A percentile compares a stretch with the other conserved stretches of the same genome.
phyloP scores from a whole-genome alignment of 2,113 vertebrate species.

The Tinamus guttatus region DNA sequence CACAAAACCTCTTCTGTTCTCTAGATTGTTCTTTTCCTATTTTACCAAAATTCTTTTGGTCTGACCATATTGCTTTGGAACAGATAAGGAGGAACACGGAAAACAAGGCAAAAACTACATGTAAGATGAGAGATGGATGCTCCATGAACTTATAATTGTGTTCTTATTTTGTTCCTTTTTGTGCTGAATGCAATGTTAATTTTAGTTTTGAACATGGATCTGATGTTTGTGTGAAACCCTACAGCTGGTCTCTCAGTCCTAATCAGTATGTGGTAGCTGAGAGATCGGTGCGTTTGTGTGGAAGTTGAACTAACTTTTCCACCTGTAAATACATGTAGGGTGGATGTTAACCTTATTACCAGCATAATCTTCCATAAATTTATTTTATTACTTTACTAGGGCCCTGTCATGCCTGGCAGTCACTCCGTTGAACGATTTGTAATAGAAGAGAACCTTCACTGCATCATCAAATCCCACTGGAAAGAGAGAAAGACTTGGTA shows the following conservation, averaged over 20 bases:
- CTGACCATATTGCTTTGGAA: not conserved
- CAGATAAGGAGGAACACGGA: not conserved
- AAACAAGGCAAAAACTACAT: not conserved
- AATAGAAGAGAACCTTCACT: conserved; percentile 97
- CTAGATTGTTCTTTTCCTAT: no score
- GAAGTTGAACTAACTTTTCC: not conserved
- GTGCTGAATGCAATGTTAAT: not conserved
- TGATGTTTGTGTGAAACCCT: not conserved
- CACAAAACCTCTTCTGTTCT: not conserved
- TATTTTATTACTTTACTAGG: conserved; percentile 73
- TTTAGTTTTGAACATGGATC: not conserved
- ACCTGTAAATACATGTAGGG: not conserved
- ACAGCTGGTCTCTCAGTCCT: not conserved
- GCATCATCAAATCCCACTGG: conserved; percentile 97
- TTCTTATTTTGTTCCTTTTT: not conserved
- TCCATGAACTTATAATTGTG: not conserved
- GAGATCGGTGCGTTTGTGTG: not conserved
- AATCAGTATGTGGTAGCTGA: not conserved
- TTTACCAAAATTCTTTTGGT: not conserved
- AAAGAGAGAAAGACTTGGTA: conserved; percentile 96
- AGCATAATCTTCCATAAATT: not conserved
- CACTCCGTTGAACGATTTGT: conserved; percentile 97
- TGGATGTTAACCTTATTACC: not conserved
- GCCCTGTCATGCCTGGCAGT: conserved; percentile 98
- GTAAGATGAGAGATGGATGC: not conserved